Percentiles rank a stretch among this genome's conserved stretches.
Conservation (phyloP, 2,113 vertebrate genomes). For the Phaetusa simplex region DNA sequence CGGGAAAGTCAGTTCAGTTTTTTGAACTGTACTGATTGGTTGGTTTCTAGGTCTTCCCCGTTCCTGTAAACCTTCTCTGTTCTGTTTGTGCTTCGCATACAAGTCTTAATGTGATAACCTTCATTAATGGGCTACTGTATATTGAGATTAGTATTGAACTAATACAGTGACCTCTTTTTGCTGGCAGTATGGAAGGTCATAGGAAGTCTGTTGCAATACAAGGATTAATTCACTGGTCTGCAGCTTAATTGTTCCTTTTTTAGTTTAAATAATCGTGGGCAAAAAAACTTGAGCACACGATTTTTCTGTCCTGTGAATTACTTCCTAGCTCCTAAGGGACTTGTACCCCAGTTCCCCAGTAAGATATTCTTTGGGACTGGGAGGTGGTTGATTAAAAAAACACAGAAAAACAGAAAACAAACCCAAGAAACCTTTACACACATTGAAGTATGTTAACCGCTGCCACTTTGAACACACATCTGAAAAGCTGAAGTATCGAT, state of each 20-base stretch:
- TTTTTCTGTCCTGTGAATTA: background rate
- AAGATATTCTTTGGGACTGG: background rate
- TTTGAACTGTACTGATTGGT: background rate
- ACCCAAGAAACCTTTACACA: background rate
- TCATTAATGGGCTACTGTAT: conserved; percentile 4
- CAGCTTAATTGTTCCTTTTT: background rate
- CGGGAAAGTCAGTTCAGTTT: background rate
- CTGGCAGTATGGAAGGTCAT: background rate
- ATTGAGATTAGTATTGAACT: conserved; percentile 12
- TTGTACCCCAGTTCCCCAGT: background rate
- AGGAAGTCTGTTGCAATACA: background rate
- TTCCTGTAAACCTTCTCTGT: background rate
- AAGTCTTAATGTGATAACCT: conserved; percentile 4
- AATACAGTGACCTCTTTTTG: conserved; percentile 28
- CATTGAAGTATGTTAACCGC: background rate
- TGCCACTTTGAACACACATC: background rate
- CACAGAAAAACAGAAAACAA: background rate
- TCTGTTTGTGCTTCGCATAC: background rate
- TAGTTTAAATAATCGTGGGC: background rate
- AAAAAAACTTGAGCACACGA: background rate
- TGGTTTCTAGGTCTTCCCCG: background rate
- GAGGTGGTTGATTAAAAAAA: background rate
- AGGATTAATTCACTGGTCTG: conserved; percentile 21
- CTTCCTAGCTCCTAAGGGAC: background rate
- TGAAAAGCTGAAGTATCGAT: background rate